phyloP scores from a whole-genome alignment of 2,797 vertebrate genomes.

The Lycodopsis pacificus region DNA sequence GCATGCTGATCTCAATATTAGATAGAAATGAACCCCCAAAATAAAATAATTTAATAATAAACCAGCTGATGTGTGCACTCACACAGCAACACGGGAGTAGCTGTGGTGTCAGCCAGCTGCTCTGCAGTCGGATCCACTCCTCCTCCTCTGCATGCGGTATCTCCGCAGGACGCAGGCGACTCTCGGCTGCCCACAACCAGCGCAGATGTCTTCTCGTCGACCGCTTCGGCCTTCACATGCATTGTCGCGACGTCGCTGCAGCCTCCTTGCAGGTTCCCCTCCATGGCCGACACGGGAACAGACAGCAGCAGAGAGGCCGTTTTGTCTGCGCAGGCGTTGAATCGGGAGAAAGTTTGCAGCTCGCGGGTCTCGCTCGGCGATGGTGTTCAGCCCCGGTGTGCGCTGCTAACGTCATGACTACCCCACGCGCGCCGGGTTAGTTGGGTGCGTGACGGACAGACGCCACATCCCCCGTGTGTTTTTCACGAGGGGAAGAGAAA shows the following conservation, averaged over 20 bases:
- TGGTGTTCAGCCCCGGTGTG: neutral
- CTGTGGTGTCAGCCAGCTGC: slow-evolving; percentile 58
- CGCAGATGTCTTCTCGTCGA: slow-evolving; percentile 70
- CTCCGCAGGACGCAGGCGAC: slow-evolving; percentile 75
- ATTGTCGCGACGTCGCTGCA: slow-evolving; percentile 42
- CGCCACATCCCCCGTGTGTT: neutral
- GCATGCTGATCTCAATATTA: neutral
- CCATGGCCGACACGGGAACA: slow-evolving; percentile 54
- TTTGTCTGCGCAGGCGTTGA: slow-evolving; percentile 72
- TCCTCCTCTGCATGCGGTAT: slow-evolving; percentile 62
- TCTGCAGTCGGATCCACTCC: slow-evolving; percentile 65
- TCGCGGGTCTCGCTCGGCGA: slow-evolving; percentile 35
- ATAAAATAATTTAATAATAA: neutral
- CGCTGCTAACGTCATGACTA: slow-evolving; percentile 16
- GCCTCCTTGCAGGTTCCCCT: slow-evolving; percentile 47
- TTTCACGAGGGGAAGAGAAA: slow-evolving; percentile 63
- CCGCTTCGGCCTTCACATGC: slow-evolving; percentile 73
- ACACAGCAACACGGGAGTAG: slow-evolving; percentile 75
- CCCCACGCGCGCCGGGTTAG: neutral
- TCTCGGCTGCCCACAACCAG: slow-evolving; percentile 68
- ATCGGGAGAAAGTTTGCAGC: slow-evolving; percentile 68
- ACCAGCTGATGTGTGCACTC: slow-evolving; percentile 52
- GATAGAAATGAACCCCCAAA: neutral
- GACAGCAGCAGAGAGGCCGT: neutral
- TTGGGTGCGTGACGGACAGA: slow-evolving; percentile 10